phyloP scores from a whole-genome alignment of 2,888 invertebrate species.

The Plagiodera versicolora region DNA sequence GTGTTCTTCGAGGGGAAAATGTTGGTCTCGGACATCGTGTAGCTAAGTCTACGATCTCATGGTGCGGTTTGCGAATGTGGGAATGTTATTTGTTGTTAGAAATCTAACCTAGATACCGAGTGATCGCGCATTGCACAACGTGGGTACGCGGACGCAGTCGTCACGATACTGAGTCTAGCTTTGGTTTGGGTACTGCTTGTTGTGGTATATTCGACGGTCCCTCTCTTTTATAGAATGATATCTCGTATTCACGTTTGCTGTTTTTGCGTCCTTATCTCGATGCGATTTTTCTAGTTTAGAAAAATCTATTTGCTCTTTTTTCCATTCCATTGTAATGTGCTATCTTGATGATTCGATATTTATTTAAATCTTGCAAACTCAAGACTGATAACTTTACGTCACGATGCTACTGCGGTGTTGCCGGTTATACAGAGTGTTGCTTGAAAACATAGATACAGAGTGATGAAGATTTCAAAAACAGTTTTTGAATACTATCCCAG shows the following conservation, averaged over 20 bases:
- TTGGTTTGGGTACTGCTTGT: constrained; percentile 29
- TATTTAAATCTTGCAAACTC: too few relatives aligned
- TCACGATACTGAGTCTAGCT: constrained; percentile 35
- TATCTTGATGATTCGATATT: too few relatives aligned
- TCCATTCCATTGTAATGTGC: too few relatives aligned
- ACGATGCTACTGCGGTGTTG: too few relatives aligned
- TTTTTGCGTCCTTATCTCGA: constrained; percentile 18
- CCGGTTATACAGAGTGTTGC: too few relatives aligned
- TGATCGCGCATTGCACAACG: constrained; percentile 24
- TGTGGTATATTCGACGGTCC: constrained; percentile 33
- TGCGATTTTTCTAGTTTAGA: not conserved
- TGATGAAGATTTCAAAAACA: too few relatives aligned
- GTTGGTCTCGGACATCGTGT: constrained; percentile 5
- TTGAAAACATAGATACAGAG: too few relatives aligned
- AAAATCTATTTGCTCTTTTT: too few relatives aligned
- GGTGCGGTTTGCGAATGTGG: constrained; percentile 6
- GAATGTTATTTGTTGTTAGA: constrained; percentile 3
- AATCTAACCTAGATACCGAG: constrained; percentile 20
- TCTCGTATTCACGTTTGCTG: constrained; percentile 5
- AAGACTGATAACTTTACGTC: too few relatives aligned
- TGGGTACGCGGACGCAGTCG: constrained; percentile 20
- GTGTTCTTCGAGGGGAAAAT: constrained; percentile 20
- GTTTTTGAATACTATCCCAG: too few relatives aligned
- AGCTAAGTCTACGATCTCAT: constrained; percentile 13
- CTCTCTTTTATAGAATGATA: constrained; percentile 28